These are phyloP conservation scores for Hirudo medicinalis DNA, from an alignment of 1,140 invertebrate genomes.

Conservation along the genomic window DNA sequence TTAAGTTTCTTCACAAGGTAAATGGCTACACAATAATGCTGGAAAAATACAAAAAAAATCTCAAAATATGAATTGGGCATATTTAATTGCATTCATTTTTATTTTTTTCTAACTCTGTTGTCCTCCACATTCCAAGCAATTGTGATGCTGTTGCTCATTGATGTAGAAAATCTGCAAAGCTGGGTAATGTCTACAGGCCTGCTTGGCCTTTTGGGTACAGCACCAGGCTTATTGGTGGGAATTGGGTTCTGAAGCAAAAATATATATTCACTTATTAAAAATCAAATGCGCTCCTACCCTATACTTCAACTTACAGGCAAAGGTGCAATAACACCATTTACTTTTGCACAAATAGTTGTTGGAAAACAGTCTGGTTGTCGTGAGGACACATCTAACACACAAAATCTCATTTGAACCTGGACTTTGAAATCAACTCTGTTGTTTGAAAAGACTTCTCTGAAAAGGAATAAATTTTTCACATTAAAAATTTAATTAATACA, in stretches of 20 bases:
- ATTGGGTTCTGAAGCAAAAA: slow-evolving; percentile 65
- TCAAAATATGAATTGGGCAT: background rate
- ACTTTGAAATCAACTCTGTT: slow-evolving; percentile 64
- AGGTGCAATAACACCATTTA: slow-evolving; percentile 79
- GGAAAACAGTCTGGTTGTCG: slow-evolving; percentile 94
- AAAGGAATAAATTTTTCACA: no score
- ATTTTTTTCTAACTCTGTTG: slow-evolving; percentile 1
- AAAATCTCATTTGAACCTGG: slow-evolving; percentile 58
- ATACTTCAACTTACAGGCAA: slow-evolving; percentile 62
- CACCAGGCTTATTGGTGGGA: slow-evolving; percentile 90
- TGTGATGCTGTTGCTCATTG: slow-evolving; percentile 61
- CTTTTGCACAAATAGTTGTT: slow-evolving; percentile 78
- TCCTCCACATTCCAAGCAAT: slow-evolving; percentile 72
- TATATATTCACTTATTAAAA: background rate
- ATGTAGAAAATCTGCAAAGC: slow-evolving; percentile 75
- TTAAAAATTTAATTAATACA: no score
- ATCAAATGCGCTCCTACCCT: background rate
- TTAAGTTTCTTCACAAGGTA: slow-evolving; percentile 74
- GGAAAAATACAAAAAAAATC: slow-evolving; percentile 11
- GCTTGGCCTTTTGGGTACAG: slow-evolving; percentile 90
- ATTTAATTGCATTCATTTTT: background rate
- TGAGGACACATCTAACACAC: slow-evolving; percentile 71
- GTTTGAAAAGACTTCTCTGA: slow-evolving; percentile 38
- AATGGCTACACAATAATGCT: slow-evolving; percentile 64
- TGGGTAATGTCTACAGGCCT: slow-evolving; percentile 87